Conservation (phyloP, 2,113 vertebrate species). For the Phalacrocorax carbo region DNA sequence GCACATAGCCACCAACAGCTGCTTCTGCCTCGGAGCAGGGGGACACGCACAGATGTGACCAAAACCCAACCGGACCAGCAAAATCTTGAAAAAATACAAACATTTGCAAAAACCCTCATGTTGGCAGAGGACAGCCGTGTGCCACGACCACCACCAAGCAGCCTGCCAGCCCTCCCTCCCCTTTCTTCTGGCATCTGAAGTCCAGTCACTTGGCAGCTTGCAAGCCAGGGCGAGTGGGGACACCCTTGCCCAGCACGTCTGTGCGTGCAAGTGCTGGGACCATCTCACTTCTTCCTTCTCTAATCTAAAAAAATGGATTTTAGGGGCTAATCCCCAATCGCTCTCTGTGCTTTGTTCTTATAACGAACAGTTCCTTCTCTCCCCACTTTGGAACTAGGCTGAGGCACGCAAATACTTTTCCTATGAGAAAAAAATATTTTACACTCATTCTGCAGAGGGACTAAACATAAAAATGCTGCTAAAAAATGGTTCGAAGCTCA, state of each 20-base stretch:
- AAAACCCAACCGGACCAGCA: not conserved
- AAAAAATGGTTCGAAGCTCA: not conserved
- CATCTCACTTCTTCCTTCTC: not conserved
- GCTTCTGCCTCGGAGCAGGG: not conserved
- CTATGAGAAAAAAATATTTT: not conserved
- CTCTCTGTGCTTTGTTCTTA: not conserved
- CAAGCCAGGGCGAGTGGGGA: not conserved
- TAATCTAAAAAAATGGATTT: not conserved
- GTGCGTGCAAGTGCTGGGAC: not conserved
- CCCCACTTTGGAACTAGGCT: not conserved
- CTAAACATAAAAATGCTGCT: not conserved
- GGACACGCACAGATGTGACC: fast-evolving
- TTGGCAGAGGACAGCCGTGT: not conserved
- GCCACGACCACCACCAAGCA: not conserved
- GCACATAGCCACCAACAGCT: not conserved
- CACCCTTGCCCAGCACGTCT: not conserved
- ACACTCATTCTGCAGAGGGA: not conserved
- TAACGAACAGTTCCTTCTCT: not conserved
- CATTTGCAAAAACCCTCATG: not conserved
- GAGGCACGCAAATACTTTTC: not conserved
- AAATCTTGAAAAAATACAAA: not conserved
- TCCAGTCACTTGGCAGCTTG: not conserved
- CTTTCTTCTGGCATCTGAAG: not conserved
- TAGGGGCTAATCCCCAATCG: not conserved
- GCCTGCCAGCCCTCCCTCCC: not conserved